Evolutionary conservation across 2,113 vertebrate genomes (phyloP).

Genomic region (Morphnarchus princeps): DNA sequence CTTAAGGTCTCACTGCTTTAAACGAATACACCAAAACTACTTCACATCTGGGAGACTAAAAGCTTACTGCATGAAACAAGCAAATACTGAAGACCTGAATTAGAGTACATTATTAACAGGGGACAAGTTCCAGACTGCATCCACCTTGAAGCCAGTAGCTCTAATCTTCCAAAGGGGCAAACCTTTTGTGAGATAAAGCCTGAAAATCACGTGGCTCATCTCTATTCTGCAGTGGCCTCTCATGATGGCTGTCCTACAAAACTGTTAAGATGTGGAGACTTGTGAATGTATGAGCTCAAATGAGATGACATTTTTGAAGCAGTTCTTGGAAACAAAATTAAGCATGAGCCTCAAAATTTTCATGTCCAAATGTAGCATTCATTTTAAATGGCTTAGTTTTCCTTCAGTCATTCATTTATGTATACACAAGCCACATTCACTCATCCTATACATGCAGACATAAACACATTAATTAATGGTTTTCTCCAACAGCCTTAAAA

Average conservation of each 20-base stretch:
- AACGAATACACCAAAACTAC: neutral
- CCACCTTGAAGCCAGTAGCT: neutral
- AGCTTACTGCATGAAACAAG: neutral
- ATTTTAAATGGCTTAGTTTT: neutral
- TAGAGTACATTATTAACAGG: neutral
- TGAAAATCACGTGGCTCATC: neutral
- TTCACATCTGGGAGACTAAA: neutral
- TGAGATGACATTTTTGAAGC: neutral
- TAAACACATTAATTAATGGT: conserved; percentile 23
- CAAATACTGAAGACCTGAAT: neutral
- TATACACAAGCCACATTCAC: neutral
- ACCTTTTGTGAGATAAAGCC: neutral
- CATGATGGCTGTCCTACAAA: neutral
- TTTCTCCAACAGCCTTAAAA: neutral
- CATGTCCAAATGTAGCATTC: neutral
- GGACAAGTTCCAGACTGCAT: neutral
- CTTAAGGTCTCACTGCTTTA: neutral
- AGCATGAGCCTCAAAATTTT: neutral
- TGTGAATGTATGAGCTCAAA: neutral
- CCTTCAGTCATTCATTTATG: neutral
- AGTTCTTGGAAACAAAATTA: neutral
- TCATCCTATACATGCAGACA: neutral
- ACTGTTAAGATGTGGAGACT: neutral
- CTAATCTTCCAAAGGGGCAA: neutral
- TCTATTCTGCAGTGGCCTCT: neutral